phyloP scores from a whole-genome alignment of 2,113 vertebrate species.

The Mungos mungo region DNA sequence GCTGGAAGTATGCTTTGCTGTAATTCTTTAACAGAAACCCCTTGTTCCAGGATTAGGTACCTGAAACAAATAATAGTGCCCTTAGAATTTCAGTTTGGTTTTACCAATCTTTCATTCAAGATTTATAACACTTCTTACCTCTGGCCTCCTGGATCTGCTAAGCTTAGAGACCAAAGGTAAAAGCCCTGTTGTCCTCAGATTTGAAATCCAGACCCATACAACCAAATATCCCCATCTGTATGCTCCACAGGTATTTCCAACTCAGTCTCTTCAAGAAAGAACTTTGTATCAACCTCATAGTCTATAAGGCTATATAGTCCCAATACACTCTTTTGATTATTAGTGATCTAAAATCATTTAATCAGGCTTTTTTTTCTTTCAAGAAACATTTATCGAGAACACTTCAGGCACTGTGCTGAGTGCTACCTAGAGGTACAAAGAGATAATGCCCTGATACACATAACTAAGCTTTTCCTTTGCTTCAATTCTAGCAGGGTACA shows the following conservation, averaged over 20 bases:
- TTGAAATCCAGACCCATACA: background rate
- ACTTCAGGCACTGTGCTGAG: background rate
- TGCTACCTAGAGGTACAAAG: background rate
- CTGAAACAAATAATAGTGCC: background rate
- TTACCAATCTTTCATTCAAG: background rate
- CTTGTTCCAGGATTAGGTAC: background rate
- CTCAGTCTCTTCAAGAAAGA: background rate
- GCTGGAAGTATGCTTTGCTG: background rate
- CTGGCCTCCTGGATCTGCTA: background rate
- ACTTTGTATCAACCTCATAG: background rate
- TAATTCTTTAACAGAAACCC: background rate
- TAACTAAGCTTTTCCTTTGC: background rate
- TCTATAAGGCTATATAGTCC: background rate
- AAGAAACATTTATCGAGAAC: background rate
- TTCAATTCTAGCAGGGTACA: background rate
- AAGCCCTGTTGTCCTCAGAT: background rate
- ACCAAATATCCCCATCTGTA: background rate
- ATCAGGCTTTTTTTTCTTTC: background rate
- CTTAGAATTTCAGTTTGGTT: background rate
- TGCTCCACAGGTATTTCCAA: background rate
- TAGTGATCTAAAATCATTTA: background rate
- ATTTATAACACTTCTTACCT: background rate
- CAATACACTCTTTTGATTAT: background rate
- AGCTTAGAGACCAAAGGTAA: background rate
- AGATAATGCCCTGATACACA: background rate